Conservation (phyloP, 1,140 invertebrate species). For the Drosophila orena region DNA sequence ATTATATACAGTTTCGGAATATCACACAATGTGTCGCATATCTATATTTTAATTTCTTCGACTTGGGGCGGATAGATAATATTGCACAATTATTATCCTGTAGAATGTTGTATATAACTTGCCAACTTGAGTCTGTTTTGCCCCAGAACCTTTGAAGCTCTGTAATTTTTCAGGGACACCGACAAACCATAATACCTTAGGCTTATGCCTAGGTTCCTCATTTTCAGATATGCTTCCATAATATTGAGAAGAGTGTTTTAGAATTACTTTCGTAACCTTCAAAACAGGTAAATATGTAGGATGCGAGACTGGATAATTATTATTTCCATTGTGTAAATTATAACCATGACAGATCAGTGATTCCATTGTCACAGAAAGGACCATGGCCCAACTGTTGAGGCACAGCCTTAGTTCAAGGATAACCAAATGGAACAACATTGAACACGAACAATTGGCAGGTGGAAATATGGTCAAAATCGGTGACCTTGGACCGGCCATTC, state of each 20-base stretch:
- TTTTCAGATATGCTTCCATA: neutral
- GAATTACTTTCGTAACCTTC: neutral
- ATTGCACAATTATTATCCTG: neutral
- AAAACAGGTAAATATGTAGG: no score
- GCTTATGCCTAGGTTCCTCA: neutral
- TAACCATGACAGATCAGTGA: conserved; percentile 27
- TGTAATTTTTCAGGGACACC: neutral
- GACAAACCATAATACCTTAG: neutral
- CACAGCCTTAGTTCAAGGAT: conserved; percentile 12
- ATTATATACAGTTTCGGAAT: neutral
- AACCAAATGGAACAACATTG: neutral
- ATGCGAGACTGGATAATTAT: neutral
- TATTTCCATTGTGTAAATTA: conserved; percentile 22
- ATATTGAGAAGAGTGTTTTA: neutral
- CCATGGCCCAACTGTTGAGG: conserved; percentile 17
- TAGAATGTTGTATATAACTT: no score
- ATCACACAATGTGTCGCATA: neutral
- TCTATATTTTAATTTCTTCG: neutral
- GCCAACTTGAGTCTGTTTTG: neutral
- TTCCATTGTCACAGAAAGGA: neutral
- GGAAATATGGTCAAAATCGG: conserved; percentile 24
- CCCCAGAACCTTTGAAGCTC: neutral
- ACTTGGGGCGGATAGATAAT: neutral
- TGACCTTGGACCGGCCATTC: conserved; percentile 53
- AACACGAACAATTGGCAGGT: conserved; percentile 37